Evolutionary conservation across 2,797 vertebrate species (phyloP), one percentile per base, ranked within the genome.

Genomic region (Acridotheres tristis): DNA sequence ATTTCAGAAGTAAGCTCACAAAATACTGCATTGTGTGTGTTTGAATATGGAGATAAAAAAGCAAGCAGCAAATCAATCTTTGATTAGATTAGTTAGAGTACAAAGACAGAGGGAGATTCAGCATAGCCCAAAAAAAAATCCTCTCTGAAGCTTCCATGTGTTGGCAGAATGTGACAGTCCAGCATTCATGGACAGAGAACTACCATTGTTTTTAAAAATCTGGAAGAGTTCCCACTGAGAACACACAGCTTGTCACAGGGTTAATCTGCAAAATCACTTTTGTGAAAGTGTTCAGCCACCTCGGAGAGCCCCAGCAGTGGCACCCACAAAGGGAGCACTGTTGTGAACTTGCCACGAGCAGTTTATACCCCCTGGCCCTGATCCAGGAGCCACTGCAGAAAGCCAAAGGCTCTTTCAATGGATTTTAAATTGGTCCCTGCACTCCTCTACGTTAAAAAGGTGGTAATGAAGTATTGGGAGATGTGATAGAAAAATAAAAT

Each of bases 271-370:
- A 61, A 88, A 85, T 47, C 58, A 53, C 66, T 73, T 78, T 30
- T 91, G 69, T 89, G 66, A 58, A 69, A 84, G 50, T 84, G 73
- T 65, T 75, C 92, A 82, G 61, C 19, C 82, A 86, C 62, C 83
- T 86, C 86, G 45, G n/a, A 8, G 50, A 74, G 34, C 22, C 63
- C 71, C 80, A 86, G 67, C 80, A 79, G 55, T 8, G 48, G 77
- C 78, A 96, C 72, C 88, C 84, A 90, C 88, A 82, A 92, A 29
- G 67, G 77, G 21, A 94, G 23, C 59, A 30, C 80, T 93, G 83
- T 47, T 85, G 63, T 82, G 47, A 91, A 79, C 63, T 84, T 73
- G 55, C 85, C 59, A 43, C 77, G 30, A 74, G 74, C 89, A 67
- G 53, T 91, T 96, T 68, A 94, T 32, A 74, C 43, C 61, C 62